These are phyloP conservation scores for Neria commutata DNA, from an alignment of 2,888 invertebrate species.

Conservation along the genomic window DNA sequence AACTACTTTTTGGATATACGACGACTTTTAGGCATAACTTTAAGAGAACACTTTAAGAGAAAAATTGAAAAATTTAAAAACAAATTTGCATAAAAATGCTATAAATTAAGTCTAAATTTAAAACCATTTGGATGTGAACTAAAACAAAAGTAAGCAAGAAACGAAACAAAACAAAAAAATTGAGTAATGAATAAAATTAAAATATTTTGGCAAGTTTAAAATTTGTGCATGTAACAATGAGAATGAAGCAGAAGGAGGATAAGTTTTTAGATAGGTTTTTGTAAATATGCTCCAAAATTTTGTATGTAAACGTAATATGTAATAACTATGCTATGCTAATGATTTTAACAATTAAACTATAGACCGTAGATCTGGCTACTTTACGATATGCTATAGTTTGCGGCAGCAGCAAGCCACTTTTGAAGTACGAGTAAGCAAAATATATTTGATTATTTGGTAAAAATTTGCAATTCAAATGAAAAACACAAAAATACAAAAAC, in stretches of 20 bases:
- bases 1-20: conserved; percentile 23
- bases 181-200: conserved; percentile 1
- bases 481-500: conserved; percentile 27
- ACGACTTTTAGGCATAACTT: conserved; percentile 3
- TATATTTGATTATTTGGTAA: too few relatives aligned
- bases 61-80: conserved; percentile 22
- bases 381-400: too few relatives aligned
- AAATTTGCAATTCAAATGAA: conserved; percentile 23
- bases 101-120: neutral
- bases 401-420: too few relatives aligned
- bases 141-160: neutral
- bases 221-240: too few relatives aligned
- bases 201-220: too few relatives aligned
- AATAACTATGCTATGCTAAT: too few relatives aligned
- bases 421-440: too few relatives aligned
- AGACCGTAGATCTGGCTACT: too few relatives aligned
- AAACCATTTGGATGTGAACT: neutral
- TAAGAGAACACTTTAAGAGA: conserved; percentile 20
- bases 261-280: conserved; percentile 58
- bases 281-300: conserved; percentile 60
- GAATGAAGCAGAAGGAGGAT: conserved; percentile 22
- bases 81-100: conserved; percentile 17
- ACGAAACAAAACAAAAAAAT: neutral
- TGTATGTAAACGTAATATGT: conserved; percentile 24
- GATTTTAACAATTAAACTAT: too few relatives aligned